These are phyloP conservation scores for Artibeus jamaicensis DNA, from an alignment of 2,797 vertebrate species.

Conservation along the genomic window DNA sequence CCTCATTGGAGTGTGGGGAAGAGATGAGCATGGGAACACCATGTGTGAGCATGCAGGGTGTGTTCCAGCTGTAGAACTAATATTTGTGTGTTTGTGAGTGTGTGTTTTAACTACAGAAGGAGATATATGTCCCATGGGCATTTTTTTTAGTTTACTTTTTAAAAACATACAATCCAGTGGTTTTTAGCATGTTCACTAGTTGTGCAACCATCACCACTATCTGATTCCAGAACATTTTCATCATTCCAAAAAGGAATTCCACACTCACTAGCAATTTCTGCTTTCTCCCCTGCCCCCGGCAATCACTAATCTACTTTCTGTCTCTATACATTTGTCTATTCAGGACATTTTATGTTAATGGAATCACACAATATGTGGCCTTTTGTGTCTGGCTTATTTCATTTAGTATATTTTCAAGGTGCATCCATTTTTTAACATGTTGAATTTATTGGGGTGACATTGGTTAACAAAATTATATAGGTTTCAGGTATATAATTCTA, in stretches of 20 bases:
- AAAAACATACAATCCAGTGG: background rate
- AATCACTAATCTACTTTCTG: background rate
- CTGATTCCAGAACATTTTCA: background rate
- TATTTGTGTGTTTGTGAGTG: background rate
- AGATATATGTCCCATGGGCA: background rate
- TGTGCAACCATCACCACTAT: background rate
- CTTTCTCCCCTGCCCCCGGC: background rate
- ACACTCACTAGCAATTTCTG: background rate
- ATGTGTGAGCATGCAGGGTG: background rate
- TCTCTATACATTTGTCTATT: background rate
- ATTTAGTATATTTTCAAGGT: background rate
- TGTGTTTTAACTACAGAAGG: background rate
- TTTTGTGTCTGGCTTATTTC: background rate
- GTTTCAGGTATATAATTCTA: background rate
- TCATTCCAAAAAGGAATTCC: background rate
- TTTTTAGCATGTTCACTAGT: background rate
- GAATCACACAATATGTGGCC: background rate
- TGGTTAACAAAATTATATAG: background rate
- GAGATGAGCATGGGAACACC: rapidly evolving
- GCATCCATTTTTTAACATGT: background rate
- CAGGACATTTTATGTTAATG: background rate
- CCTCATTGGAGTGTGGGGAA: background rate
- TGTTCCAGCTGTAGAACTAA: background rate
- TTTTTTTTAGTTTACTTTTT: background rate
- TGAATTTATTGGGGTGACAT: background rate